Percentiles rank a stretch among this genome's conserved stretches.
Conservation (phyloP, 2,113 vertebrate genomes). For the Pachycephala philippinensis region DNA sequence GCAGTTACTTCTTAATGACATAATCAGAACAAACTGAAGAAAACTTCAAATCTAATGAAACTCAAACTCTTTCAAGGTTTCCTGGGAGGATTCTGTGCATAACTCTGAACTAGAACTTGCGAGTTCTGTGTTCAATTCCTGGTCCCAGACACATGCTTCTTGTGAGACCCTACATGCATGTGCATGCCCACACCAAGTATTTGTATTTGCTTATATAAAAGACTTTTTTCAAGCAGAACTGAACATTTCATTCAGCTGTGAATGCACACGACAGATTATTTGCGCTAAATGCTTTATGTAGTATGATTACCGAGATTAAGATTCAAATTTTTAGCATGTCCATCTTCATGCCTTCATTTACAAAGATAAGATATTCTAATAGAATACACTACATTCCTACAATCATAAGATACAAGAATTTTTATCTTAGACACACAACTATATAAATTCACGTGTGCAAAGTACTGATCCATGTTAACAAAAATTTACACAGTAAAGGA, state of each 20-base stretch:
- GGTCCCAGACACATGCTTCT: neutral
- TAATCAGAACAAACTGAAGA: constrained; percentile 10
- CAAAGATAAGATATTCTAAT: neutral
- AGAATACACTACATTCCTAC: neutral
- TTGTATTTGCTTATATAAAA: neutral
- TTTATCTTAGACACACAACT: neutral
- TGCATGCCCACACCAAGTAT: neutral
- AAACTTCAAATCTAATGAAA: neutral
- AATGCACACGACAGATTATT: neutral
- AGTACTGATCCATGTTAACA: neutral
- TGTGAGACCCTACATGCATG: neutral
- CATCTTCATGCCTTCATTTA: neutral
- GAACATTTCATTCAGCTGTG: neutral
- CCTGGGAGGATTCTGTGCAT: neutral
- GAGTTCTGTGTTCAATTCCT: neutral
- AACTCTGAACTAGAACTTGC: neutral
- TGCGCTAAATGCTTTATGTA: neutral
- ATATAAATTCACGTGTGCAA: neutral
- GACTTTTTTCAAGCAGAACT: neutral
- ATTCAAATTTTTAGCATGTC: neutral
- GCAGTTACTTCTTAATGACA: constrained; percentile 13
- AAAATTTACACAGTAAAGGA: neutral
- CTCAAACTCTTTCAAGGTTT: neutral
- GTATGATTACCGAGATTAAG: neutral
- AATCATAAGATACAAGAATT: neutral